Evolutionary conservation across 2,888 invertebrate genomes (phyloP).

Genomic region (Biston stratarius): DNA sequence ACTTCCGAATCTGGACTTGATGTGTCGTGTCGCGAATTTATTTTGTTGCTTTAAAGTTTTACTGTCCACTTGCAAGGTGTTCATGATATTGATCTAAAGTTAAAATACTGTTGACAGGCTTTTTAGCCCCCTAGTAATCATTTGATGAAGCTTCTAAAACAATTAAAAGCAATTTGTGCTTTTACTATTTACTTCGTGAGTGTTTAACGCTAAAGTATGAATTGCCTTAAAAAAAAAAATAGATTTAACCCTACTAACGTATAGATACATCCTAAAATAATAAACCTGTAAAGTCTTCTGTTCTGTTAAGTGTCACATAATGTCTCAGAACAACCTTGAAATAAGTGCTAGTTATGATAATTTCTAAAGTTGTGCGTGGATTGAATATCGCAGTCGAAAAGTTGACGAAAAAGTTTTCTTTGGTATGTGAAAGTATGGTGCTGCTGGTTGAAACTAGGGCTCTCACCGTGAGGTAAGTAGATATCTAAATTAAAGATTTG

Average conservation of each 20-base stretch:
- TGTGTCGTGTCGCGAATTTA: slow-evolving; percentile 8
- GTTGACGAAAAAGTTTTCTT: slow-evolving; percentile 5
- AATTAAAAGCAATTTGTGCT: too few species aligned
- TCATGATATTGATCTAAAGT: not conserved
- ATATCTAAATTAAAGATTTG: not conserved
- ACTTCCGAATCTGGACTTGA: slow-evolving; percentile 10
- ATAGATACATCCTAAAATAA: too few species aligned
- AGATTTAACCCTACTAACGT: too few species aligned
- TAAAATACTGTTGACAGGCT: not conserved
- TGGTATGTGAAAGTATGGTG: slow-evolving; percentile 19
- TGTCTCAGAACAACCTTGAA: too few species aligned
- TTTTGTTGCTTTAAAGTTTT: not conserved
- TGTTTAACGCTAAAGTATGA: too few species aligned
- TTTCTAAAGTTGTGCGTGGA: slow-evolving; percentile 1
- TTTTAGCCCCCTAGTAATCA: too few species aligned
- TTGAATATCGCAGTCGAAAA: not conserved
- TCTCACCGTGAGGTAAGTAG: slow-evolving; percentile 20
- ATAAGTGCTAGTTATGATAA: not conserved
- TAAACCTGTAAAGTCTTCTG: too few species aligned
- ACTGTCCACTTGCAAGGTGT: not conserved
- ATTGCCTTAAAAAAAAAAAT: too few species aligned
- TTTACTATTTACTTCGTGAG: too few species aligned
- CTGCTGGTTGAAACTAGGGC: slow-evolving; percentile 20
- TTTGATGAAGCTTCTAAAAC: too few species aligned
- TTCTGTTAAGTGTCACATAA: too few species aligned